A percentile compares a stretch with the other conserved stretches of the same genome.
Conservation (phyloP, 2,888 invertebrate genomes). For the Diarsia rubi region DNA sequence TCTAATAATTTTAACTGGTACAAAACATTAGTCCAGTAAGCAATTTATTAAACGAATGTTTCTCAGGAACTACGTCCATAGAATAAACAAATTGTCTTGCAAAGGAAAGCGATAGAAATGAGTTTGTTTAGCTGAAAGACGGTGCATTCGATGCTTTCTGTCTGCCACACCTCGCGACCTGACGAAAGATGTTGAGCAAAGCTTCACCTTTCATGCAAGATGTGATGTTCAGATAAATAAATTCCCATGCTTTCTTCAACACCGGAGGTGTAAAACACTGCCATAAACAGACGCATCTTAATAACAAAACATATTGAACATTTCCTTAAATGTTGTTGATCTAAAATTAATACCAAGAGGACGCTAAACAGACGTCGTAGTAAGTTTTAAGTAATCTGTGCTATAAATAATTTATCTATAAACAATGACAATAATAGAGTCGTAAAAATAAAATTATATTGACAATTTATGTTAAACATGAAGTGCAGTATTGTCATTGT, state of each 20-base stretch:
- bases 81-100: slow-evolving; percentile 70
- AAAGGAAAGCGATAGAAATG: slow-evolving; percentile 40
- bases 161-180: slow-evolving; percentile 65
- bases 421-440: slow-evolving; percentile 8
- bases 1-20: slow-evolving; percentile 7
- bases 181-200: slow-evolving; percentile 67
- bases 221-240: slow-evolving; percentile 40
- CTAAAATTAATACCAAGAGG: background rate
- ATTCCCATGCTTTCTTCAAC: slow-evolving; percentile 57
- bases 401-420: background rate
- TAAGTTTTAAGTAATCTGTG: slow-evolving; percentile 9
- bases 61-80: slow-evolving; percentile 66
- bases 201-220: slow-evolving; percentile 30
- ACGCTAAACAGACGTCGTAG: background rate
- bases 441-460: slow-evolving; percentile 29
- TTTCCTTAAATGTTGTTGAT: slow-evolving; percentile 6
- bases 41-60: slow-evolving; percentile 9
- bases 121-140: slow-evolving; percentile 52
- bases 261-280: slow-evolving; percentile 37
- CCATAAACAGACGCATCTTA: slow-evolving; percentile 22
- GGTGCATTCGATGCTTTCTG: slow-evolving; percentile 65
- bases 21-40: slow-evolving; percentile 9
- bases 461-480: slow-evolving; percentile 29
- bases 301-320: slow-evolving; percentile 25
- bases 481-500: slow-evolving; percentile 48